These are phyloP conservation scores for Listrodromus nycthemerus DNA, from an alignment of 2,888 invertebrate genomes.

Conservation along the genomic window DNA sequence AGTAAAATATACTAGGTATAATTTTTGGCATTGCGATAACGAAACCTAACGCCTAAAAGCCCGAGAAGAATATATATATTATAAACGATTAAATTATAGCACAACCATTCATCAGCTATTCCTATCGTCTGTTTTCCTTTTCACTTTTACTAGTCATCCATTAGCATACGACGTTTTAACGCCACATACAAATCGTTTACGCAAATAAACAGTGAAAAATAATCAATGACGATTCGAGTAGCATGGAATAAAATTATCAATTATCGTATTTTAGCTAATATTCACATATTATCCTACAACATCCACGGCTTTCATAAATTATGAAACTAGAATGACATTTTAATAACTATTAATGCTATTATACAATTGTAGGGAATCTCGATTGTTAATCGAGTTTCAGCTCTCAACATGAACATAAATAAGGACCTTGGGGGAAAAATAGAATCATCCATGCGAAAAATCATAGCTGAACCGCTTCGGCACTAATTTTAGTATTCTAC, in stretches of 20 bases:
- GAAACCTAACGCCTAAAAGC: conserved; percentile 65
- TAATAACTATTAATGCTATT: conserved; percentile 18
- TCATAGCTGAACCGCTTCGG: not conserved
- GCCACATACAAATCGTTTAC: conserved; percentile 54
- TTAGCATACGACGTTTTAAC: conserved; percentile 30
- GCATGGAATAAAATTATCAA: conserved; percentile 19
- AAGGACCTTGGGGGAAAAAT: not conserved
- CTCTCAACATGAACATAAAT: not conserved
- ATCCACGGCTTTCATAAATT: conserved; percentile 42
- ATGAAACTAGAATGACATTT: conserved; percentile 44
- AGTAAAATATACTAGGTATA: conserved; percentile 72
- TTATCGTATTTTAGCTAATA: conserved; percentile 34
- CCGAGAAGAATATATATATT: conserved; percentile 51
- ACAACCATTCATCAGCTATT: conserved; percentile 19
- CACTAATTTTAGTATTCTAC: not conserved
- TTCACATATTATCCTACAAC: conserved; percentile 45
- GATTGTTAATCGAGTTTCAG: conserved; percentile 14
- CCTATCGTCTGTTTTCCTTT: conserved; percentile 10
- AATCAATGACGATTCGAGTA: conserved; percentile 54
- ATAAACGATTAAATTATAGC: conserved; percentile 17
- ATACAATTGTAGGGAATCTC: conserved; percentile 3
- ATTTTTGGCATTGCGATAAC: conserved; percentile 72
- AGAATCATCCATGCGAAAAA: conserved; percentile 5
- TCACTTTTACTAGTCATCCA: conserved; percentile 3
- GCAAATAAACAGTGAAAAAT: conserved; percentile 50